phyloP scores from a whole-genome alignment of 2,888 invertebrate genomes.

The Campoplex capitator region DNA sequence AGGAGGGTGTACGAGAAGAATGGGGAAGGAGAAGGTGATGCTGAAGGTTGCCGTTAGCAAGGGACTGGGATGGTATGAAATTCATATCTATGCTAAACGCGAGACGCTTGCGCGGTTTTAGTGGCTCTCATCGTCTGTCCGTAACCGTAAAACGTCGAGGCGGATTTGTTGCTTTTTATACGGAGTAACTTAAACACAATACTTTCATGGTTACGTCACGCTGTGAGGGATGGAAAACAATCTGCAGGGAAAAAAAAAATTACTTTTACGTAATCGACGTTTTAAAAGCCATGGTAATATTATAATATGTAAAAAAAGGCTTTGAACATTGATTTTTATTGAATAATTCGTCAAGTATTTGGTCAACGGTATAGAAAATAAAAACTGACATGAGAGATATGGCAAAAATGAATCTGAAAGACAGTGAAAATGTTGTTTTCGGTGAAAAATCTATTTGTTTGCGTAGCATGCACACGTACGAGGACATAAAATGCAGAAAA shows the following conservation, averaged over 20 bases:
- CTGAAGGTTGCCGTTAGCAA: slow-evolving; percentile 40
- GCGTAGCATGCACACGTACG: background rate
- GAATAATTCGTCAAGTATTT: background rate
- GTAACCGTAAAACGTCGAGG: slow-evolving; percentile 59
- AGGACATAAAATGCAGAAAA: background rate
- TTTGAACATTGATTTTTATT: background rate
- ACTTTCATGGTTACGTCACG: background rate
- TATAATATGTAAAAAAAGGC: too few relatives aligned
- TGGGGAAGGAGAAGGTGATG: slow-evolving; percentile 26
- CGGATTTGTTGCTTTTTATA: slow-evolving; percentile 35
- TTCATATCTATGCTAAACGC: slow-evolving; percentile 80
- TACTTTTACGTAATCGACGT: background rate
- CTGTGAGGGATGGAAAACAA: background rate
- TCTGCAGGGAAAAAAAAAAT: background rate
- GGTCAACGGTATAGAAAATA: background rate
- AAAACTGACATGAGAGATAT: slow-evolving; percentile 5
- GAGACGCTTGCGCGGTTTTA: slow-evolving; percentile 62
- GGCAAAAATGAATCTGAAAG: slow-evolving; percentile 36
- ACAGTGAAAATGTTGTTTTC: slow-evolving; percentile 7
- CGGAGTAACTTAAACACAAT: background rate
- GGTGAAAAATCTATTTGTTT: slow-evolving; percentile 35
- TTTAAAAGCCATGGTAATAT: too few relatives aligned
- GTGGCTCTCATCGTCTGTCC: slow-evolving; percentile 58
- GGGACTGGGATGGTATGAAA: slow-evolving; percentile 72
- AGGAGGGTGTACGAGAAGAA: slow-evolving; percentile 6